phyloP scores from a whole-genome alignment of 2,888 invertebrate species.

The Sthenelais limicola region DNA sequence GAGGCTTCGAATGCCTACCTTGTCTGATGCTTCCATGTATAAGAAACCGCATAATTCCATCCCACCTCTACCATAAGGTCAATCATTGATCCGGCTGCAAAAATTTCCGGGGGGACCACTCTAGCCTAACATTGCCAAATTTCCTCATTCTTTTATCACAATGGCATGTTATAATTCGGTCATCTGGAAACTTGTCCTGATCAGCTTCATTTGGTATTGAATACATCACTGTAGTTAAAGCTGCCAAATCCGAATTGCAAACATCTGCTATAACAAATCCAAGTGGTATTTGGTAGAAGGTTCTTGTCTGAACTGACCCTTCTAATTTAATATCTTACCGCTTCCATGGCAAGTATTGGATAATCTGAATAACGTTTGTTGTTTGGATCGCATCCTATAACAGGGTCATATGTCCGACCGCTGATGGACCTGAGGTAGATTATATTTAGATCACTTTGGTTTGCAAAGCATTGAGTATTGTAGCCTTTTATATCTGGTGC shows the following conservation, averaged over 20 bases:
- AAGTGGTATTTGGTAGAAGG: conserved; percentile 53
- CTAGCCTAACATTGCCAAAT: not conserved
- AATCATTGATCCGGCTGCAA: conserved; percentile 57
- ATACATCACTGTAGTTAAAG: conserved; percentile 51
- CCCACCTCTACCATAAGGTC: conserved; percentile 71
- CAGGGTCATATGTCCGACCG: too few relatives aligned
- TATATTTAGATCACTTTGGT: too few relatives aligned
- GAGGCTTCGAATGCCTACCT: too few relatives aligned
- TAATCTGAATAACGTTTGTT: too few relatives aligned
- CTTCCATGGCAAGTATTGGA: too few relatives aligned
- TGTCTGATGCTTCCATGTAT: conserved; percentile 80
- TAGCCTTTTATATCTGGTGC: too few relatives aligned
- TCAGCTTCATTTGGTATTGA: conserved; percentile 44
- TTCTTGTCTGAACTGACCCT: conserved; percentile 51
- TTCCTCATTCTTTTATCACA: not conserved
- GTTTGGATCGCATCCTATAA: too few relatives aligned
- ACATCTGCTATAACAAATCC: conserved; percentile 56
- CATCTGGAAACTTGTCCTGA: not conserved
- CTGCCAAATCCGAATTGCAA: conserved; percentile 53
- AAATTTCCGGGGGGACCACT: conserved; percentile 58
- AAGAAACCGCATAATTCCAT: conserved; percentile 84
- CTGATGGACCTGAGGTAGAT: too few relatives aligned
- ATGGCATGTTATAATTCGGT: not conserved
- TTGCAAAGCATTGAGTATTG: too few relatives aligned
- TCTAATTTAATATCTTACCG: too few relatives aligned